Evolutionary conservation across 2,113 vertebrate species (phyloP), one percentile per base, ranked within the genome.

Genomic region (Merops nubicus): DNA sequence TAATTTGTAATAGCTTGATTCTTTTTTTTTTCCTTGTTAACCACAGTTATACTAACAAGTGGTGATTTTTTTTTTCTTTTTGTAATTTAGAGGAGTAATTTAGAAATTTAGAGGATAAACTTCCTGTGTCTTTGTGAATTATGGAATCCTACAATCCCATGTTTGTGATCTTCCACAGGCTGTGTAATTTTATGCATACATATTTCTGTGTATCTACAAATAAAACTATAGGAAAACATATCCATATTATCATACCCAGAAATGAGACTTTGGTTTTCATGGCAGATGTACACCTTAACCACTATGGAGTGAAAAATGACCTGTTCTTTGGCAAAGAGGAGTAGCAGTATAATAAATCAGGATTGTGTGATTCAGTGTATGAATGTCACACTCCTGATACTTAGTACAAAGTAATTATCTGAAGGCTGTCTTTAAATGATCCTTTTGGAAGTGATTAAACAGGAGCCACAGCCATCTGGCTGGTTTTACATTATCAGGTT

Each of bases 381-480:
- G 50, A 59, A 59, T 31, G 34, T 73, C n/a, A 65, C 6, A 13
- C 14, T 57, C 18, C 25, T 63, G 48, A 50, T 64, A 59, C 11
- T 43, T 21, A 48, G 11, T 20, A 40, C 16, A 21, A 63, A 76
- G 45, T 23, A 42, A 25, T 48, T 62, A 16, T 43, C 64, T 54
- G 70, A 64, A 64, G 18, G 14, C 57, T 69, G 45, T 57, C n/a
- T 87, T 78, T 85, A 51, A 73, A 42, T 47, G 12, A 38, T 60
- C 45, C 15, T 5, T 73, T 85, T 73, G 43, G 16, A 70, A 87
- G 20, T 50, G 9, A 31, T 64, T 42, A 65, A 17, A 34, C 19
- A 33, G 38, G 8, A 88, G 6, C 5, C 18, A 34, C 8, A 33
- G 20, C 26, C 1, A 0, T 23, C 36, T 79, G 45, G 7, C 6